Evolutionary conservation across 2,113 vertebrate genomes (phyloP), one percentile per base, ranked within the genome.

Genomic region (Euleptes europaea): DNA sequence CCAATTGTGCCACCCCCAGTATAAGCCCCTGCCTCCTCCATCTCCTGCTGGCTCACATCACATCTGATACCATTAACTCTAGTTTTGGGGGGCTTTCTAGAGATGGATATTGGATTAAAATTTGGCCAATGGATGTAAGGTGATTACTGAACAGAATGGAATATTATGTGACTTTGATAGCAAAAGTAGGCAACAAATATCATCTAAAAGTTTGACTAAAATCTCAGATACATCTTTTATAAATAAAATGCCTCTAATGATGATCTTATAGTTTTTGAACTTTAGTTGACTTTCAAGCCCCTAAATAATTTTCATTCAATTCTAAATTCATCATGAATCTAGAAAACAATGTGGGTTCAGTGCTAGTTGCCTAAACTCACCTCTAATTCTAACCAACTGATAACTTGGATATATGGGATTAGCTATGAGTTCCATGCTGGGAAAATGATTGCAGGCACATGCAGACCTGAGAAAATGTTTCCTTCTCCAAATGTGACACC

Each of bases 401-500:
- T 63, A 26, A 28, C 60, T 63, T 19, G 4, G 60, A 28, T 63
- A 63, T 5, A 63, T 63, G 60, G 9, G 9, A 63, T 63, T 26
- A 63, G 60, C 60, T 26, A 28, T 9, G 60, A 57, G 19, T 57
- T 57, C 17, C 54, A 4, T 23, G 54, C 21, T 57, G 54, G 21
- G 54, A 21, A 57, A 14, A 23, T 57, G 23, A 57, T 23, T 14
- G 17, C 21, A 57, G 19, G 6, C 54, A 57, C 54, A 7, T 57
- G 54, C 54, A 57, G 54, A 23, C 54, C 13, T 67, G 66, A 67
- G n/a, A 38, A 70, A 70, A 33, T 69, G 67, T 76, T 88, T 78
- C 80, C 76, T 10, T 38, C 65, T 63, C 82, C 88, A 78, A 87
- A 87, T 57, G 26, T 74, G 77, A 86, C 10, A 84, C 67, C 31